Evolutionary conservation across 2,113 vertebrate species (phyloP), one percentile per base, ranked within the genome.

Genomic region (Mola mola): DNA sequence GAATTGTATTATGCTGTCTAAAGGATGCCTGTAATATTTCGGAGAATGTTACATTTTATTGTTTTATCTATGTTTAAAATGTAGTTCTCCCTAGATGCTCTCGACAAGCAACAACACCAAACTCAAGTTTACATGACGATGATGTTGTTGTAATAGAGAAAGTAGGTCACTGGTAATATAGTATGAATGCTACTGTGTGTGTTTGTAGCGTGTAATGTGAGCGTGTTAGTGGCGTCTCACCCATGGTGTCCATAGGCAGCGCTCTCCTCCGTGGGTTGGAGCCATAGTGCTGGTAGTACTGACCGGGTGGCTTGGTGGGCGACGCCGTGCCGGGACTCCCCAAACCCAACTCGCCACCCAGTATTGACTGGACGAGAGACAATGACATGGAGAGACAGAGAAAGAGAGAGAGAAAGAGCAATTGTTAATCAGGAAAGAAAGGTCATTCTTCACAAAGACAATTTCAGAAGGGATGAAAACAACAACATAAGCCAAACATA

Each of bases 251-350:
- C 88, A 94, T 90, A 66, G 93, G 95, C 67, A 97, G 90, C 44
- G 94, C 72, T 93, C 96, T 93, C 82, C 95, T 93, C 21, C 96
- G 93, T 3, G 95, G 93, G 76, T 97, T 98, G 92, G 91, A 90
- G 90, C 92, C 90, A 86, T 94, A 94, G 87, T 97, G 96, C 85
- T 95, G 96, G 85, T 95, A 98, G 88, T 95, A 97, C 91, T 97
- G 96, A 47, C 94, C 93, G 31, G 93, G 93, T 15, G 95, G 94
- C 79, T 96, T 98, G 66, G 92, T 94, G 79, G 96, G 96, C 20
- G 96, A 98, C 34, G 95, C 85, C 7, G 95, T 92, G 67, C 94
- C 94, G n/a, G 96, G 94, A 78, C 94, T 95, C 88, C 94, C 94
- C 92, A 96, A 89, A 59, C 93, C 95, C 94, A 98, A 90, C 81